These are phyloP conservation scores for Calycopis cecrops DNA, from an alignment of 1,140 invertebrate genomes.

Conservation along the genomic window DNA sequence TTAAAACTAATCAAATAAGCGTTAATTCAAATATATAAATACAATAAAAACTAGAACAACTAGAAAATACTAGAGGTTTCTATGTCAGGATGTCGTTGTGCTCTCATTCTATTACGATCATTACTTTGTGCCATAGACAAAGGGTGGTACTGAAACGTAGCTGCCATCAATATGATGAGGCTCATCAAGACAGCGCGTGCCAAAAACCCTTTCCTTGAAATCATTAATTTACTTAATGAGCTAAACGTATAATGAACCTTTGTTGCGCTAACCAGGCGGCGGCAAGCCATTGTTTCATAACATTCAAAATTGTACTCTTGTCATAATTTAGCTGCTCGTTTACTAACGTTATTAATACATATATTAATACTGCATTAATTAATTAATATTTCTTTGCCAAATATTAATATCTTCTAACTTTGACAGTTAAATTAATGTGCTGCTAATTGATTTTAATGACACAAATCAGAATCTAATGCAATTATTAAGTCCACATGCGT, in stretches of 20 bases:
- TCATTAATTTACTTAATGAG: constrained; percentile 61
- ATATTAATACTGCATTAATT: no score
- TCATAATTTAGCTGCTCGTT: constrained; percentile 25
- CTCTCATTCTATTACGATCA: neutral
- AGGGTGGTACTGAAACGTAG: constrained; percentile 26
- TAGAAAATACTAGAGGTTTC: neutral
- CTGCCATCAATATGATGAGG: constrained; percentile 44
- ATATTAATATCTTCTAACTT: no score
- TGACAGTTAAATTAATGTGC: no score
- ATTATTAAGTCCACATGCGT: no score
- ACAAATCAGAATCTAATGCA: no score
- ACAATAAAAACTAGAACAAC: neutral
- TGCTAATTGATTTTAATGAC: no score
- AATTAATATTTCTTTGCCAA: no score
- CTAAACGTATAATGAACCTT: constrained; percentile 56
- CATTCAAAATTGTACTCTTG: constrained; percentile 33
- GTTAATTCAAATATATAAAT: neutral
- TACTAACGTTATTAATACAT: neutral
- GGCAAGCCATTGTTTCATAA: constrained; percentile 40
- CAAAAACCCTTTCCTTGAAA: constrained; percentile 43
- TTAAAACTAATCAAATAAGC: no score
- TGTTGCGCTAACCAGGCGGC: constrained; percentile 37
- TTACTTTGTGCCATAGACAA: constrained; percentile 21
- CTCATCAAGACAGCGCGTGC: constrained; percentile 36
- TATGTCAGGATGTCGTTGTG: constrained; percentile 6